These are phyloP conservation scores for Struthidea cinerea DNA, from an alignment of 2,113 vertebrate species.

Conservation along the genomic window DNA sequence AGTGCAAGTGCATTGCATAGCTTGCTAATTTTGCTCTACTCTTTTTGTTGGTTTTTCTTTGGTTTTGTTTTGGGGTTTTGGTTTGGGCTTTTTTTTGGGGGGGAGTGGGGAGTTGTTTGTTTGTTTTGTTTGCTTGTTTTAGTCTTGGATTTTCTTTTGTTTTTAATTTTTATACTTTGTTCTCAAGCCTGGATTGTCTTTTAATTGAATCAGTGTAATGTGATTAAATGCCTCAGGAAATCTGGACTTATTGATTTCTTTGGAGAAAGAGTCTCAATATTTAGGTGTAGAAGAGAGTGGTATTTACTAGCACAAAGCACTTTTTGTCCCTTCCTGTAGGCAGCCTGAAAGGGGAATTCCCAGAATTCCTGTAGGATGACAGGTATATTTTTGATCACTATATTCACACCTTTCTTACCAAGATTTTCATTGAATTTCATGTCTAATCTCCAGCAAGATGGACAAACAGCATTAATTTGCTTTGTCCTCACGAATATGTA, in stretches of 20 bases:
- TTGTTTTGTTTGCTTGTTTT: background rate
- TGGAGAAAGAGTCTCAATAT: background rate
- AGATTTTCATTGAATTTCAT: background rate
- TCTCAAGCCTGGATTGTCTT: background rate
- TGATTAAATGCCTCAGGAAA: background rate
- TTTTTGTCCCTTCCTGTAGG: background rate
- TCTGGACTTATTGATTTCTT: background rate
- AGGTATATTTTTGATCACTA: background rate
- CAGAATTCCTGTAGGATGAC: background rate
- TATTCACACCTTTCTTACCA: background rate
- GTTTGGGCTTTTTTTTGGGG: too few relatives aligned
- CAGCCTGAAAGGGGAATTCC: background rate
- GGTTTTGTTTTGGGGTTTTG: background rate
- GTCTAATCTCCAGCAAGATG: background rate
- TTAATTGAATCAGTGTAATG: background rate
- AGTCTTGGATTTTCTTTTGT: background rate
- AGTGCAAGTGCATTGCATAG: background rate
- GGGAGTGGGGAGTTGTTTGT: fast-evolving
- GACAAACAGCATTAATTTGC: background rate
- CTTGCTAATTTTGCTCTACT: background rate
- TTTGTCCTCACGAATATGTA: background rate
- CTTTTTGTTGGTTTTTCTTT: background rate
- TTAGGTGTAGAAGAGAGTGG: background rate
- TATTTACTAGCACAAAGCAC: background rate
- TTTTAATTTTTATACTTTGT: background rate